Percentiles rank a stretch among this genome's conserved stretches.
Evolutionary conservation across 2,113 vertebrate species (phyloP).

Genomic region (Mandrillus leucophaeus): DNA sequence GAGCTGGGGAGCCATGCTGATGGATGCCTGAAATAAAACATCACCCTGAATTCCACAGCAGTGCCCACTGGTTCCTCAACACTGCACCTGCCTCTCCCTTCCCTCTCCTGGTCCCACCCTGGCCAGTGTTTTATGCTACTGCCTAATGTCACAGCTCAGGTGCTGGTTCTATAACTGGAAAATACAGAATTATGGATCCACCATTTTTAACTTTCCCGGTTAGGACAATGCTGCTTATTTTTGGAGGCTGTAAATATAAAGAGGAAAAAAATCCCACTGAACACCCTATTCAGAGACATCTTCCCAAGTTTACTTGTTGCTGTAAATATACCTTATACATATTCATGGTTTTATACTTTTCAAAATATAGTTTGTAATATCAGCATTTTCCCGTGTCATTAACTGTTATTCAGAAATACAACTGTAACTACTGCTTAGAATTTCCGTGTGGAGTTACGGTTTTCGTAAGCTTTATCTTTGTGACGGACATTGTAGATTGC

Average conservation of each 20-base stretch:
- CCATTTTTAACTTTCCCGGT: neutral
- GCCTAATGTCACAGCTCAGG: neutral
- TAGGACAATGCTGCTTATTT: neutral
- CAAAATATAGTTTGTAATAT: neutral
- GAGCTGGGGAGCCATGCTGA: neutral
- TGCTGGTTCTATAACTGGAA: neutral
- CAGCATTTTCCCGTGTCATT: neutral
- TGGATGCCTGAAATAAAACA: too few species aligned
- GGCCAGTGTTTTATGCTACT: too few species aligned
- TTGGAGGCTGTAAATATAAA: neutral
- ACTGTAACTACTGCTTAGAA: neutral
- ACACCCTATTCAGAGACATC: too few species aligned
- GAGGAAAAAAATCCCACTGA: neutral
- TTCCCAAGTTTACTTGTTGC: neutral
- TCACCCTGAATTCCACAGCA: too few species aligned
- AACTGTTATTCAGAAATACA: neutral
- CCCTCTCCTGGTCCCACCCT: accelerated
- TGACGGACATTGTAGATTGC: neutral
- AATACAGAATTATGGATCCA: neutral
- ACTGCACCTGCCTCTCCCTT: too few species aligned
- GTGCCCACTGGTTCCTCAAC: too few species aligned
- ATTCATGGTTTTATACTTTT: neutral
- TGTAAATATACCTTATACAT: neutral
- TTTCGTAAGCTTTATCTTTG: neutral
- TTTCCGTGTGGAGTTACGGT: neutral